Conservation (phyloP, 2,888 invertebrate species). For the Rhorus exstirpatorius region DNA sequence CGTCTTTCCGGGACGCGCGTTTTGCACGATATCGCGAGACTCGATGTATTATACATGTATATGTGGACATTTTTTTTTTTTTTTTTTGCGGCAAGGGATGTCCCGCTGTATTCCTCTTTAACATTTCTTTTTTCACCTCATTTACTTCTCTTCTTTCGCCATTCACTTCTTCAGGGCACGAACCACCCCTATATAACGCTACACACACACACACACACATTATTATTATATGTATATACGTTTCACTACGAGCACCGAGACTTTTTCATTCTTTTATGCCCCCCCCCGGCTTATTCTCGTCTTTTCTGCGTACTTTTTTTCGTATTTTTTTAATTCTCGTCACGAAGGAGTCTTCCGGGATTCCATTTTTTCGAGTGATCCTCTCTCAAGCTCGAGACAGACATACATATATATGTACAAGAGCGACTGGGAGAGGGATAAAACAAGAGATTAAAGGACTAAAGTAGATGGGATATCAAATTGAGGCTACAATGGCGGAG, state of each 20-base stretch:
- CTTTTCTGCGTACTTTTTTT: too few species aligned
- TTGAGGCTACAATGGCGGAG: constrained; percentile 18
- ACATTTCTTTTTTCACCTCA: constrained; percentile 66
- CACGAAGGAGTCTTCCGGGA: constrained; percentile 58
- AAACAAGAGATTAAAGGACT: constrained; percentile 55
- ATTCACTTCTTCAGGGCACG: constrained; percentile 59
- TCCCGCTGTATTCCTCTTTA: constrained; percentile 41
- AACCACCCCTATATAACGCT: constrained; percentile 39
- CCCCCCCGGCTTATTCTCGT: constrained; percentile 31
- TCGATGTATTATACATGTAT: constrained; percentile 9
- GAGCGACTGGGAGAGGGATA: constrained; percentile 17
- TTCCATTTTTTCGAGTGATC: constrained; percentile 53
- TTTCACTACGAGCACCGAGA: constrained; percentile 42
- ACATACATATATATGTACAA: constrained; percentile 27
- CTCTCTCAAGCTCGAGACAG: constrained; percentile 32
- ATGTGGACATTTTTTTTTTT: constrained; percentile 5
- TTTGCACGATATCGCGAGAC: constrained; percentile 59
- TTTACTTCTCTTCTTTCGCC: constrained; percentile 59
- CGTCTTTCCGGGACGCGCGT: constrained; percentile 51
- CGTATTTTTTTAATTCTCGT: constrained; percentile 43
- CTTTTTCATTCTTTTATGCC: constrained; percentile 60
- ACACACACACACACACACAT: constrained; percentile 23
- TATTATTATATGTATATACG: too few species aligned
- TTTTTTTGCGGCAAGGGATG: constrained; percentile 38
- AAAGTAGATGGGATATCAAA: constrained; percentile 40